Percentiles rank a stretch among this genome's conserved stretches.
Evolutionary conservation across 2,888 invertebrate genomes (phyloP).

Genomic region (Drosophila niveifrons): DNA sequence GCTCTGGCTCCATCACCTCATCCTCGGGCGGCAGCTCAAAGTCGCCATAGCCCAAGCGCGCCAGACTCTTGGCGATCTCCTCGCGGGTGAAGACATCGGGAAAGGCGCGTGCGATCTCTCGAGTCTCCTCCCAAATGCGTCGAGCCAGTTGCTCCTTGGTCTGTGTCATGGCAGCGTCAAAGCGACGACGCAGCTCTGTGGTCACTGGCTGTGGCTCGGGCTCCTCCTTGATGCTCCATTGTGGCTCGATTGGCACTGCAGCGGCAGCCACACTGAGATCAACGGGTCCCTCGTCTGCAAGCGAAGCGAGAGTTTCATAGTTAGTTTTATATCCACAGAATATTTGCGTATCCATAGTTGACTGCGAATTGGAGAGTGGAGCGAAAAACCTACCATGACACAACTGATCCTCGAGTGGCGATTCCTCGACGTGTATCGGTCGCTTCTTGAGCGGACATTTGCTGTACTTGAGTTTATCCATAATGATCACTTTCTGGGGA

Average conservation of each 20-base stretch:
- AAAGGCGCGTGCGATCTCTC: slow-evolving; percentile 84
- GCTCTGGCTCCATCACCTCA: slow-evolving; percentile 56
- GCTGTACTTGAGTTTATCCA: slow-evolving; percentile 84
- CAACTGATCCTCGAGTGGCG: slow-evolving; percentile 57
- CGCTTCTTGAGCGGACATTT: slow-evolving; percentile 85
- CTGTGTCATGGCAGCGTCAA: slow-evolving; percentile 66
- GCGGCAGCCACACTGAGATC: slow-evolving; percentile 81
- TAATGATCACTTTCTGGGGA: slow-evolving; percentile 16
- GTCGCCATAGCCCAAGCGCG: slow-evolving; percentile 82
- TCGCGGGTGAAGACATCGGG: slow-evolving; percentile 84
- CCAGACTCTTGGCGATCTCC: slow-evolving; percentile 82
- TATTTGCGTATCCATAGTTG: not conserved
- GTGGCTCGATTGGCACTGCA: slow-evolving; percentile 53
- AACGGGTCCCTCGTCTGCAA: slow-evolving; percentile 83
- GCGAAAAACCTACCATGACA: slow-evolving; percentile 69
- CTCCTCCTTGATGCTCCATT: slow-evolving; percentile 47
- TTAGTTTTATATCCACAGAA: not conserved
- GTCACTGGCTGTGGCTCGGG: slow-evolving; percentile 54
- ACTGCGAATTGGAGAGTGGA: not conserved
- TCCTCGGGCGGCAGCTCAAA: slow-evolving; percentile 71
- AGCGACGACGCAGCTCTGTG: slow-evolving; percentile 62
- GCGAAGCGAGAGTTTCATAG: not conserved
- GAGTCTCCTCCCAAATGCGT: slow-evolving; percentile 83
- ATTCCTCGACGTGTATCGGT: slow-evolving; percentile 75
- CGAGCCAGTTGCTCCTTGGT: slow-evolving; percentile 81